Evolutionary conservation across 2,797 vertebrate species (phyloP).

Genomic region (Pseudotriccus pelzelni): DNA sequence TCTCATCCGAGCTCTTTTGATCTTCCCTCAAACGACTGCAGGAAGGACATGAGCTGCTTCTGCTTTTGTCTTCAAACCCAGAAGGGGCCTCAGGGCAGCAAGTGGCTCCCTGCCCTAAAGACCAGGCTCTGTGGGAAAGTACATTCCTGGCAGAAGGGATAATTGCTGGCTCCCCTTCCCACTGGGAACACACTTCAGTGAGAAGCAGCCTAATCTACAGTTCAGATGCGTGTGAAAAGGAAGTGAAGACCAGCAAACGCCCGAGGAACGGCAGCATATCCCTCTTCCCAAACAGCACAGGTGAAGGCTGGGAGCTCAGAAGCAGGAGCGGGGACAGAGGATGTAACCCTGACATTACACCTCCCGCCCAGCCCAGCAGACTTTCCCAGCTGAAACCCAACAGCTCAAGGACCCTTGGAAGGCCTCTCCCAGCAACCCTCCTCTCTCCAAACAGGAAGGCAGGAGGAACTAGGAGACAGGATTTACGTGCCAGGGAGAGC

Average conservation of each 20-base stretch:
- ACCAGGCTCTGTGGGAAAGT: background rate
- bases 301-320: conserved; percentile 36
- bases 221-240: conserved; percentile 23
- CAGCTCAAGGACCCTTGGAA: conserved; percentile 52
- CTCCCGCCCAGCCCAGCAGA: conserved; percentile 28
- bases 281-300: conserved; percentile 23
- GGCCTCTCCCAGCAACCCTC: conserved; percentile 50
- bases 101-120: background rate
- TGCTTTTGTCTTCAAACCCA: background rate
- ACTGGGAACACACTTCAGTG: background rate
- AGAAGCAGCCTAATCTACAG: background rate
- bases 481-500: conserved; percentile 69
- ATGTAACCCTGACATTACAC: conserved; percentile 47
- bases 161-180: background rate
- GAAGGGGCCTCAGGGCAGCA: background rate
- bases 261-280: background rate
- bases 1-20: background rate
- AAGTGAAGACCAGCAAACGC: background rate
- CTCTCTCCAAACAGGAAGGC: conserved; percentile 68
- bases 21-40: background rate
- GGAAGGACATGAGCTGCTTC: background rate
- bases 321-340: background rate
- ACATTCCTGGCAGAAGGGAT: background rate
- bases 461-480: conserved; percentile 64
- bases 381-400: conserved; percentile 54